Conservation (phyloP, 2,113 vertebrate species). For the Lophura nycthemera region DNA sequence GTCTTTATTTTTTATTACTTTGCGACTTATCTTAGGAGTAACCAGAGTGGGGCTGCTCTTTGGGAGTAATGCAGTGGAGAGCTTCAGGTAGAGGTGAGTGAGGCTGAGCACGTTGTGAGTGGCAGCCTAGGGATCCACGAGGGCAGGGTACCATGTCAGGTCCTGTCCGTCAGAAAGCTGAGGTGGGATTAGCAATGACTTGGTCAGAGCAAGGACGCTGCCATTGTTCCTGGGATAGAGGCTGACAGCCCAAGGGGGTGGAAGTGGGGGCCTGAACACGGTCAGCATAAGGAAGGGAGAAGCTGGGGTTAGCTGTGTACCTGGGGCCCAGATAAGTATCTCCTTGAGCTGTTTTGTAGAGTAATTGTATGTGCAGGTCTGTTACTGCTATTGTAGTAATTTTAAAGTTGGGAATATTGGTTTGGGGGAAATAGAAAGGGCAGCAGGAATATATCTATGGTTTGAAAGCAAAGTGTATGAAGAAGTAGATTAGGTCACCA, state of each 20-base stretch:
- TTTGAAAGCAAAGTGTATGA: neutral
- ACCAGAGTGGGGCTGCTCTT: fast-evolving
- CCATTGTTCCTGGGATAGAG: fast-evolving
- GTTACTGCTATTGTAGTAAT: neutral
- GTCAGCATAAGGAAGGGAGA: neutral
- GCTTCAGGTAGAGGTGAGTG: no score
- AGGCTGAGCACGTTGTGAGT: fast-evolving
- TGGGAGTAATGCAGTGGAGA: fast-evolving
- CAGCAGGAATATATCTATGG: fast-evolving
- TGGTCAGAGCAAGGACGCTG: fast-evolving
- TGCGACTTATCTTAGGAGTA: fast-evolving
- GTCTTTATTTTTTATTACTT: fast-evolving
- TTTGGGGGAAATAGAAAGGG: neutral
- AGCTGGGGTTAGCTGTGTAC: neutral
- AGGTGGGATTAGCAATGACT: neutral
- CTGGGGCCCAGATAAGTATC: neutral
- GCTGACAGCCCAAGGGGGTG: neutral
- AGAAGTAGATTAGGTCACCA: neutral
- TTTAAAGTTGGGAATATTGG: neutral
- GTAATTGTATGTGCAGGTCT: fast-evolving
- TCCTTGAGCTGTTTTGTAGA: neutral
- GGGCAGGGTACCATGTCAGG: no score
- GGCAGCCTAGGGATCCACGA: fast-evolving
- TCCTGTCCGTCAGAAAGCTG: fast-evolving
- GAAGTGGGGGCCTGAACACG: fast-evolving